Evolutionary conservation across 2,113 vertebrate genomes (phyloP), one percentile per base, ranked within the genome.

Genomic region (Hirundichthys speculiger): DNA sequence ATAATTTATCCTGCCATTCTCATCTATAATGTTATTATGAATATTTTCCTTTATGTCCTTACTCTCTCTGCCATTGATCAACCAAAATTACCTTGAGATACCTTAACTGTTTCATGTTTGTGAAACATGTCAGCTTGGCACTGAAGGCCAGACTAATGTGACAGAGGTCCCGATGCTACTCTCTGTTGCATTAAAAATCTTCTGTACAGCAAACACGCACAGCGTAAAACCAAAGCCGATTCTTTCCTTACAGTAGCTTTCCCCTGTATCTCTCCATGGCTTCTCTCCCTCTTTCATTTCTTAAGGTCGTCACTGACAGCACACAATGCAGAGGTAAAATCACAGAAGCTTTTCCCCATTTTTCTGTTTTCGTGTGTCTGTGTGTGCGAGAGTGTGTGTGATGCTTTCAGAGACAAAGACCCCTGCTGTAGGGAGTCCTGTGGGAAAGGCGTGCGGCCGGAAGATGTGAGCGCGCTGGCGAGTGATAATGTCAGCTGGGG

Each of bases 401-500:
- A 83, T 77, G 89, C 84, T 82, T 74, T 80, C 52, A 73, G 81
- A 90, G 90, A 93, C 93, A 93, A 93, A 92, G 92, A 77, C 90
- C 90, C 86, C 88, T 86, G 87, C 91, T 84, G 79, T 79, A 86
- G 87, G 86, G 83, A 88, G 75, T 91, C 92, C 91, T 91, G 86
- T 91, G 93, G 92, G 92, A 93, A 92, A 86, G 76, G 78, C 80
- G 77, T 79, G 82, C 78, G 86, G 87, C 91, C 89, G 87, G 88
- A 90, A 93, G 91, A 93, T 93, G 87, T 88, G 88, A 90, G 89
- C 83, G 57, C 79, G 64, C 79, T 77, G 90, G 74, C 76, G 92
- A 93, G 90, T 92, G 92, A 93, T 92, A 93, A 92, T 91, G 93
- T 93, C 92, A 93, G 88, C 88, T 81, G 79, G 79, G 83, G 85